These are phyloP conservation scores for Rotaria macrura DNA, from an alignment of 2,888 invertebrate species.

Conservation along the genomic window DNA sequence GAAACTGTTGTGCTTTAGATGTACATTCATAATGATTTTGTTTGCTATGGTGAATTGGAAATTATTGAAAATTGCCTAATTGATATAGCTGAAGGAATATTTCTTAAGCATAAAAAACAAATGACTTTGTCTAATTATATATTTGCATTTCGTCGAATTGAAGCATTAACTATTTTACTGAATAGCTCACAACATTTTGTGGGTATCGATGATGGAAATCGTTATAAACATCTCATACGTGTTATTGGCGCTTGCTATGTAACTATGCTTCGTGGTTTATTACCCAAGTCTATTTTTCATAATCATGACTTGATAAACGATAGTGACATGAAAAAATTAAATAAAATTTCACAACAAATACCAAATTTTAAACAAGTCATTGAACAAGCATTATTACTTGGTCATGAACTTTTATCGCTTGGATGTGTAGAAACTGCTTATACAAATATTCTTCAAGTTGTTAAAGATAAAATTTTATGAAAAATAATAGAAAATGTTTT, in stretches of 20 bases:
- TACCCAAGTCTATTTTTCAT: not conserved
- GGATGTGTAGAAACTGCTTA: not conserved
- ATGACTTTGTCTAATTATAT: not conserved
- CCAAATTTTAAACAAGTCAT: not conserved
- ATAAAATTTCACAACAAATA: not conserved
- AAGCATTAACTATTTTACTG: not conserved
- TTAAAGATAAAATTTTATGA: not conserved
- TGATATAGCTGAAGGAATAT: not conserved
- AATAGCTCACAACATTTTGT: not conserved
- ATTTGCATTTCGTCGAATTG: not conserved
- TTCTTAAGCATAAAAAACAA: not conserved
- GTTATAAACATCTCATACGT: not conserved
- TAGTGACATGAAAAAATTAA: not conserved
- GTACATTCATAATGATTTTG: not conserved
- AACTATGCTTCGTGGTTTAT: not conserved
- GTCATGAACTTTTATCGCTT: not conserved
- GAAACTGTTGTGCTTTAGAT: no score
- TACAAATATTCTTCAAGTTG: not conserved
- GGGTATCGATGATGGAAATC: not conserved
- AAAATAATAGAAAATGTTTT: no score
- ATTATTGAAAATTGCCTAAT: not conserved
- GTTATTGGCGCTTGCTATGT: slow-evolving; percentile 11
- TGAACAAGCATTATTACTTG: not conserved
- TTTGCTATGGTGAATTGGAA: not conserved
- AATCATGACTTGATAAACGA: not conserved